Percentiles rank a stretch among this genome's conserved stretches.
phyloP scores from a whole-genome alignment of 2,113 vertebrate species.

The Ellobius talpinus region DNA sequence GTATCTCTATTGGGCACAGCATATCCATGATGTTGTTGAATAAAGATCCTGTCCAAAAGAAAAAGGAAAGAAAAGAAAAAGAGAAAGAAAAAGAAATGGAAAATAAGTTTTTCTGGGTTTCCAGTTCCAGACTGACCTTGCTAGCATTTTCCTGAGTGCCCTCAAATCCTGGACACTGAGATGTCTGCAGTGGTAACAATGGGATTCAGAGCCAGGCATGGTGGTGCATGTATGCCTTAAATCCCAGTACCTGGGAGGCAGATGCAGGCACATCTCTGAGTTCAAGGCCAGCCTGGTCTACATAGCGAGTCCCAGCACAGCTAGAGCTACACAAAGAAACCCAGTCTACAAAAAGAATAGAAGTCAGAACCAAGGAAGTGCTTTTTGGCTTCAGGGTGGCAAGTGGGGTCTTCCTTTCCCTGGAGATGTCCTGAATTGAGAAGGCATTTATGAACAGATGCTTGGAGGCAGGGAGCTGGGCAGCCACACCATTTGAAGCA shows the following conservation, averaged over 20 bases:
- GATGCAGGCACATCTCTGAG: background rate
- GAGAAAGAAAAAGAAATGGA: background rate
- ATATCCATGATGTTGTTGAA: background rate
- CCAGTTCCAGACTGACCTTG: background rate
- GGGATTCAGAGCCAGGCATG: constrained; percentile 7
- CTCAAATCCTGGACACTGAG: background rate
- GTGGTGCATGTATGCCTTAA: background rate
- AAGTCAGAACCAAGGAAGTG: constrained; percentile 28
- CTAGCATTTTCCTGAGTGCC: background rate
- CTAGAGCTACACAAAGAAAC: background rate
- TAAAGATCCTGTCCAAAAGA: background rate
- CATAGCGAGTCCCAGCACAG: background rate
- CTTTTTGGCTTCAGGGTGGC: background rate
- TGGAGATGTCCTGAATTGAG: background rate
- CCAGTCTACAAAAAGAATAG: background rate
- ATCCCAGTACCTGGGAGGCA: background rate
- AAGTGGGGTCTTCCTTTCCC: background rate
- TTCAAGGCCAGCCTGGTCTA: background rate
- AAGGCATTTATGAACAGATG: constrained; percentile 26
- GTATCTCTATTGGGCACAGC: background rate
- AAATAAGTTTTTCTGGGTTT: constrained; percentile 32
- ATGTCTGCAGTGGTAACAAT: background rate
- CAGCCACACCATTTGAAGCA: background rate
- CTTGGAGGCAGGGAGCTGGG: background rate
- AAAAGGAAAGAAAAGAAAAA: background rate